Evolutionary conservation across 2,113 vertebrate genomes (phyloP).

Genomic region (Fulica atra): DNA sequence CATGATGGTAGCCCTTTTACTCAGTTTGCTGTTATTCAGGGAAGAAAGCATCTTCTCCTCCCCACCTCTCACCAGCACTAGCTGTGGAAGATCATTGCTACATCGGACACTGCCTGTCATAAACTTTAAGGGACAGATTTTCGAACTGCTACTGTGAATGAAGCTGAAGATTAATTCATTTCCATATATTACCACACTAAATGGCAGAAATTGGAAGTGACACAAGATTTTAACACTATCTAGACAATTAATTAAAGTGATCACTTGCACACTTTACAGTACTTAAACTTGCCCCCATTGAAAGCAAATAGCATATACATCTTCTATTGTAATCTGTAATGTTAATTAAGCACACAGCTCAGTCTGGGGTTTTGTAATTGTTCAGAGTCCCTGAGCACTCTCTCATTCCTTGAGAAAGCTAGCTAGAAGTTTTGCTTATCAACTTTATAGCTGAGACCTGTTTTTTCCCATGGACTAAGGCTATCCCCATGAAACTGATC

Average conservation of each 20-base stretch:
- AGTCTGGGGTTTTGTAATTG: neutral
- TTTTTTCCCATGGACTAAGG: neutral
- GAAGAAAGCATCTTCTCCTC: neutral
- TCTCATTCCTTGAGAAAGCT: neutral
- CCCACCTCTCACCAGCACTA: fast-evolving
- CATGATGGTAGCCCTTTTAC: neutral
- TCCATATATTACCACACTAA: neutral
- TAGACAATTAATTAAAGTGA: neutral
- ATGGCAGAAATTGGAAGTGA: neutral
- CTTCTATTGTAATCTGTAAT: neutral
- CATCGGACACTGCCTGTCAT: neutral
- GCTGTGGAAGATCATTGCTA: neutral
- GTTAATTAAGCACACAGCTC: neutral
- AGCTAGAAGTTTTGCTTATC: neutral
- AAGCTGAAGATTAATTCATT: neutral
- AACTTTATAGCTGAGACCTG: neutral
- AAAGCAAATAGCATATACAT: neutral
- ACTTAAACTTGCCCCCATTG: neutral
- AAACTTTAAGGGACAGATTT: neutral
- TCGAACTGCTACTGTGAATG: neutral
- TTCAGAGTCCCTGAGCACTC: neutral
- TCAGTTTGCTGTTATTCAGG: neutral
- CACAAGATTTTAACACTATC: neutral
- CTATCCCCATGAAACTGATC: neutral
- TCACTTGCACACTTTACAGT: neutral